A percentile compares a stretch with the other conserved stretches of the same genome.
Conservation (phyloP, 2,888 invertebrate species). For the Creontiades dilutus region DNA sequence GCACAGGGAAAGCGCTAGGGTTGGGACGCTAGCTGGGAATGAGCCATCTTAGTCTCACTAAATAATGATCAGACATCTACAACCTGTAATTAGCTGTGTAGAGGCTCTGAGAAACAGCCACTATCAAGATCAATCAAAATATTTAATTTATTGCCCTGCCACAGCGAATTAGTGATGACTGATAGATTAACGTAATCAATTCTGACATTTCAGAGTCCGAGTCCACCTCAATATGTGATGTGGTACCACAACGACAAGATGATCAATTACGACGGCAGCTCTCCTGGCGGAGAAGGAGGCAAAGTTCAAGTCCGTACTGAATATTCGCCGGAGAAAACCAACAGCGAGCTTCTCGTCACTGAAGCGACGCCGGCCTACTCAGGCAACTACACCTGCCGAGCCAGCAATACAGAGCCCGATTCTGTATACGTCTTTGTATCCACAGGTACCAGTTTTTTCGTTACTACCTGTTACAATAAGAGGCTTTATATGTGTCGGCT, state of each 20-base stretch:
- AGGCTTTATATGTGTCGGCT: too few relatives aligned
- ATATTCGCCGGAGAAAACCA: slow-evolving; percentile 77
- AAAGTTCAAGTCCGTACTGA: slow-evolving; percentile 77
- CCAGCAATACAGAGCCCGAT: slow-evolving; percentile 78
- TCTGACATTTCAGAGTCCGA: slow-evolving; percentile 78
- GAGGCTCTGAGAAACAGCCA: too few relatives aligned
- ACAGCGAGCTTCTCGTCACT: slow-evolving; percentile 78
- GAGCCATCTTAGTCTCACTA: too few relatives aligned
- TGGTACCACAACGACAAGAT: slow-evolving; percentile 80
- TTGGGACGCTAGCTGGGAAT: too few relatives aligned
- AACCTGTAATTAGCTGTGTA: too few relatives aligned
- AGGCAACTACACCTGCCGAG: slow-evolving; percentile 78
- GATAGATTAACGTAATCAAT: too few relatives aligned
- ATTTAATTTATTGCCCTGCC: too few relatives aligned
- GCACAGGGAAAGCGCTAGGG: too few relatives aligned
- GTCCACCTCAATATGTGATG: slow-evolving; percentile 79
- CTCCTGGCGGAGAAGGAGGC: slow-evolving; percentile 68
- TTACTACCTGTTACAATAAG: too few relatives aligned
- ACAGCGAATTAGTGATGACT: too few relatives aligned
- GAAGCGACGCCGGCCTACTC: slow-evolving; percentile 78
- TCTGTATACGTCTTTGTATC: slow-evolving; percentile 78
- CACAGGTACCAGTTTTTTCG: slow-evolving; percentile 77
- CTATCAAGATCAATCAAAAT: too few relatives aligned
- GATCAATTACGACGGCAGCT: slow-evolving; percentile 78
- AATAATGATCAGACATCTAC: too few relatives aligned